Conservation (phyloP, 2,888 invertebrate species). For the Patella pellucida region DNA sequence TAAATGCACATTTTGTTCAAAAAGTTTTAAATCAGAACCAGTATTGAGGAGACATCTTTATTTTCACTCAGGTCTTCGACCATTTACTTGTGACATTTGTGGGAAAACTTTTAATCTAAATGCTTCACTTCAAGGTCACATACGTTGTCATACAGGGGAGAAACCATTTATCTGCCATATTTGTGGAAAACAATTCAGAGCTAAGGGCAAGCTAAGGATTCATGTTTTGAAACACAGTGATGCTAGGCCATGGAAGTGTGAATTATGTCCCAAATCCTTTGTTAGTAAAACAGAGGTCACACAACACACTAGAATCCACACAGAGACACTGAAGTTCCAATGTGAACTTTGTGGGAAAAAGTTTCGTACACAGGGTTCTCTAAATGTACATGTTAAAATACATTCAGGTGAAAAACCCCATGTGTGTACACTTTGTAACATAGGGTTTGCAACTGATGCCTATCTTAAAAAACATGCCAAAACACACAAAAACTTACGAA, state of each 20-base stretch:
- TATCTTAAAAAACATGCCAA: background rate
- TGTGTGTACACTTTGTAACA: background rate
- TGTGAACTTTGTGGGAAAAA: conserved; percentile 10
- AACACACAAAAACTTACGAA: background rate
- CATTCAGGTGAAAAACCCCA: background rate
- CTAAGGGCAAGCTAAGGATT: background rate
- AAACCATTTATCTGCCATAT: conserved; percentile 6
- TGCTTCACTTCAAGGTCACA: background rate
- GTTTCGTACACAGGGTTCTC: background rate
- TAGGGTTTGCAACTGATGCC: background rate
- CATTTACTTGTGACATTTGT: conserved; percentile 3
- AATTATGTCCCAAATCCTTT: background rate
- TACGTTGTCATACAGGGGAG: background rate
- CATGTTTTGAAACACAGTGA: background rate
- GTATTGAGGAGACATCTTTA: background rate
- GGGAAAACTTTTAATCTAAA: background rate
- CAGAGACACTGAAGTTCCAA: background rate
- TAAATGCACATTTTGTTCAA: background rate
- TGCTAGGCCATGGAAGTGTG: background rate
- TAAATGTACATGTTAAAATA: background rate
- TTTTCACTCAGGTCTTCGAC: background rate
- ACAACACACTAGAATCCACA: background rate
- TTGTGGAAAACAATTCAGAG: background rate
- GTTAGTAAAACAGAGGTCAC: background rate
- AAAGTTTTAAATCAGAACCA: conserved; percentile 2